phyloP scores from a whole-genome alignment of 1,140 invertebrate species.

The Panulirus ornatus region DNA sequence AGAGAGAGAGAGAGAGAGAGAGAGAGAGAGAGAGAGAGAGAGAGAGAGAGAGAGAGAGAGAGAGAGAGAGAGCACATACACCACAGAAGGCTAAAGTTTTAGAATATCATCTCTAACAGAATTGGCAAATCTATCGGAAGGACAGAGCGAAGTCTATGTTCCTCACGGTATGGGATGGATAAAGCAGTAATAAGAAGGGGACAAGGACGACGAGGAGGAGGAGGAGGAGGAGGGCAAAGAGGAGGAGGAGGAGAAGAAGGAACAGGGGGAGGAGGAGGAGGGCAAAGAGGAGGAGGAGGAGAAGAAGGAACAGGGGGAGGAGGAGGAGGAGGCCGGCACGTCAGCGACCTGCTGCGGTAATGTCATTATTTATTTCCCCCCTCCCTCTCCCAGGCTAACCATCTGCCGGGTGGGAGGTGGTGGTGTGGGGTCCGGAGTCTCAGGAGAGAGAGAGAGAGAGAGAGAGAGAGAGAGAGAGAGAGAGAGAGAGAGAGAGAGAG shows the following conservation, averaged over 20 bases:
- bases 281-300: background rate
- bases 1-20: constrained; percentile 25
- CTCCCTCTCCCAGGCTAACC: background rate
- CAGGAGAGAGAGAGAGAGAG: background rate
- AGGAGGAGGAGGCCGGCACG: background rate
- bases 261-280: background rate
- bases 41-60: constrained; percentile 26
- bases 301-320: constrained; percentile 29
- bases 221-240: background rate
- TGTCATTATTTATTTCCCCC: too few relatives aligned
- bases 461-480: constrained; percentile 17
- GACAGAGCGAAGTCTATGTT: background rate
- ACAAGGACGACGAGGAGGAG: background rate
- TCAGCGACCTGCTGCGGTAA: constrained; percentile 12
- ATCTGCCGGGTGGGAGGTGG: background rate
- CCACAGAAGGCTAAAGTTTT: too few relatives aligned
- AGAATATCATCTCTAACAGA: too few relatives aligned
- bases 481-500: constrained; percentile 16
- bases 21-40: background rate
- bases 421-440: background rate
- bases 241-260: background rate
- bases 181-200: background rate
- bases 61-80: constrained; percentile 6
- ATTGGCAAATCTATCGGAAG: background rate
- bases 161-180: background rate